Base-by-base conservation (phyloP, 1,140 invertebrate genomes). In the Apis florea region DNA sequence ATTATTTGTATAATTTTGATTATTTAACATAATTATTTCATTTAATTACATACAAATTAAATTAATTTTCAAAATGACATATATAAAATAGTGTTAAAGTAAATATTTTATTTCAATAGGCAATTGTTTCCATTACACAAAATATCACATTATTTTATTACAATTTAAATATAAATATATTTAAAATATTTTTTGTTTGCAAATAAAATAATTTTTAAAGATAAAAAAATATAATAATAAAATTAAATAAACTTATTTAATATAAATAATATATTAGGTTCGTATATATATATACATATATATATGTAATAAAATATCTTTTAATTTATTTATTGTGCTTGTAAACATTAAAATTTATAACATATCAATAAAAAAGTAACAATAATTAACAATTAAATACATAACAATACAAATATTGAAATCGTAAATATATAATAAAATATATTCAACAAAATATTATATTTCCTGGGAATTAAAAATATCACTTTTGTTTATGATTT, bases 91-190 rank as follows among this genome's bases (percentile, higher is more conserved):
- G 17, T 54, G 8, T 11, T 40, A 19, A 47, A 53, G n/a, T 11
- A 15, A 51, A 31, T 19, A 19, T n/a, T 79, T 58, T 61, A 12
- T 47, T 51, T 63, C 53, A 58, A 66, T 68, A 67, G 67, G 84
- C 80, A 83, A 58, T 73, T 86, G 84, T 85, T 85, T 69, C 1
- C 21, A 26, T 76, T 26, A 15, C 15, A 74, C 51, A 10, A 21
- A 40, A 10, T 15, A 61, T 67, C 26, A 19, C 64, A 71, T 72
- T 58, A 75, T 58, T 59, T 31, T 40, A 40, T 1, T 10, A 19
- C 1, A 40, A 19, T 61, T 51, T 67, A 51, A 51, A 40, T 66
- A 1, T 79, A 83, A 79, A 83, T 88, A 87, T 73, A 73, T 87
- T 84, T n/a, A 82, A 73, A 85, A 77, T 79, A 77, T 54, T 49